These are phyloP conservation scores for Molorchus minor DNA, from an alignment of 2,888 invertebrate species.

Conservation along the genomic window DNA sequence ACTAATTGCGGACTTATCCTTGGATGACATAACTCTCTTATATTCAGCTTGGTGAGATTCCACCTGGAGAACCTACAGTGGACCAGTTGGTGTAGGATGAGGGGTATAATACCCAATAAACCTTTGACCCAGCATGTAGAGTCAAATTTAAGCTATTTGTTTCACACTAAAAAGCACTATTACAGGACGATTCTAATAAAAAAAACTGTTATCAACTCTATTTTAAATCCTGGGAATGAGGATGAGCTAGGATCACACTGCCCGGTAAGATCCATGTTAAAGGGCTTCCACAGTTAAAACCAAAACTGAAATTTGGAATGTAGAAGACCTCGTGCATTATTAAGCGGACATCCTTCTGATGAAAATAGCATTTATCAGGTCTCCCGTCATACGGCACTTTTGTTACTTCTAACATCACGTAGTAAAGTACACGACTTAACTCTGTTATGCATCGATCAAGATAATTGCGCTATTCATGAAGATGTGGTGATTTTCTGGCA, in stretches of 20 bases:
- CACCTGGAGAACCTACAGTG: neutral
- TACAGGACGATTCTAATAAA: neutral
- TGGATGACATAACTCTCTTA: neutral
- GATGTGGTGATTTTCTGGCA: slow-evolving; percentile 40
- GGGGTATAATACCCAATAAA: neutral
- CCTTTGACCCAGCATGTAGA: neutral
- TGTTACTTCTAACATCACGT: slow-evolving; percentile 30
- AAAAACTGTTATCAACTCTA: neutral
- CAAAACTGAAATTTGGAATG: slow-evolving; percentile 25
- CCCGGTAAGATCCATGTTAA: slow-evolving; percentile 4
- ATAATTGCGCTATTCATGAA: slow-evolving; percentile 6
- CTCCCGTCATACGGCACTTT: slow-evolving; percentile 25
- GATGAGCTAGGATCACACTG: neutral
- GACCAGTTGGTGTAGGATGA: neutral
- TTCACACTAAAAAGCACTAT: neutral
- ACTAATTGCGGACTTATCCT: neutral
- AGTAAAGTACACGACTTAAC: slow-evolving; percentile 31
- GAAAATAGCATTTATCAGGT: slow-evolving; percentile 27
- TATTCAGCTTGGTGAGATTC: neutral
- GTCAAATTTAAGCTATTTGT: neutral
- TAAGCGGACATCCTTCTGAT: slow-evolving; percentile 5
- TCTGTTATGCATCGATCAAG: slow-evolving; percentile 22
- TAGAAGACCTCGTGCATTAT: slow-evolving; percentile 19
- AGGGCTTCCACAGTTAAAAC: slow-evolving; percentile 17
- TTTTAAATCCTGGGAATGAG: neutral